phyloP scores from a whole-genome alignment of 2,888 invertebrate species.

The Standfussiana lucernea region DNA sequence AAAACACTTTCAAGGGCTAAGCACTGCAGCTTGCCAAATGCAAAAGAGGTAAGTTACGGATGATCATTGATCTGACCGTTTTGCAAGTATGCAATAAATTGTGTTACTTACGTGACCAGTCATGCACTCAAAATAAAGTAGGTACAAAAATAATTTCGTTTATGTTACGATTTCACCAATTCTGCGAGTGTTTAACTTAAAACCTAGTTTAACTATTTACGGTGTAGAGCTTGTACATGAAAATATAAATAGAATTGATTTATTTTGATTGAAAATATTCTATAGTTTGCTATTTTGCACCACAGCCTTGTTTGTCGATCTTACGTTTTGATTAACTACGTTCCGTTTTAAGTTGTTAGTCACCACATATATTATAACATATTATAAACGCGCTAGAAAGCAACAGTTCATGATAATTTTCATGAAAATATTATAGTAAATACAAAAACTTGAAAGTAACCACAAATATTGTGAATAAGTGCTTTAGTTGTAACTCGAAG shows the following conservation, averaged over 20 bases:
- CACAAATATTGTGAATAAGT: too few relatives aligned
- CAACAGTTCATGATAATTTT: not conserved
- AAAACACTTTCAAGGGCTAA: not conserved
- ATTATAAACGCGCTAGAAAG: too few relatives aligned
- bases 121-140: constrained; percentile 49
- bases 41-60: not conserved
- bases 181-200: constrained; percentile 19
- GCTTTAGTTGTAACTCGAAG: not conserved
- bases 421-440: not conserved
- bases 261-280: not conserved
- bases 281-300: not conserved
- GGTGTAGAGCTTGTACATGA: constrained; percentile 20
- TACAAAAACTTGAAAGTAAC: not conserved
- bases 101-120: constrained; percentile 70
- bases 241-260: constrained; percentile 23
- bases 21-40: not conserved
- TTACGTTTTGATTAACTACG: not conserved
- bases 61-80: constrained; percentile 63
- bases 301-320: constrained; percentile 13
- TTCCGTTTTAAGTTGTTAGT: constrained; percentile 8
- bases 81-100: constrained; percentile 68
- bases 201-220: constrained; percentile 27
- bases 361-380: not conserved
- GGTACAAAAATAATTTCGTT: constrained; percentile 12
- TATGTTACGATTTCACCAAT: constrained; percentile 20